Base-by-base conservation (phyloP, 2,888 invertebrate species). In the Sarcophaga subvicina region DNA sequence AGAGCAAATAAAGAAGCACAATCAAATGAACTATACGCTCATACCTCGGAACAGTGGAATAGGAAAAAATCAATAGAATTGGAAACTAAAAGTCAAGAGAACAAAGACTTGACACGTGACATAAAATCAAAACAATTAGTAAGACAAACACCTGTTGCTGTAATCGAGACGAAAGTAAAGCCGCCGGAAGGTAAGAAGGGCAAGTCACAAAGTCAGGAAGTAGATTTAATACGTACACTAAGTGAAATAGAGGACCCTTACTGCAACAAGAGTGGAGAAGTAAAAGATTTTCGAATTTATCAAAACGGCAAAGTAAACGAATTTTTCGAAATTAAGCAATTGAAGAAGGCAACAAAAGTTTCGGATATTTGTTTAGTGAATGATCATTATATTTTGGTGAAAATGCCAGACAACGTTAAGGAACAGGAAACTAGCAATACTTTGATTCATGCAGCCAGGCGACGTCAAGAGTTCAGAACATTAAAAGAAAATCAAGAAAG, bases 331-430 rank as follows among this genome's bases (percentile, higher is more conserved):
- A 88, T 88, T 2, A 67, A 85, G 14, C 63, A 25, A 4, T 27
- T 37, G n/a, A 47, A 72, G 11, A 63, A 37, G 6, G 88, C 90
- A 20, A 72, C 90, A 11, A 90, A 89, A 62, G 89, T 93, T 0
- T 91, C 93, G 8, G 92, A 93, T 86, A 90, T 92, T 62, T 92
- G 91, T 73, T 85, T 92, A 37, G 89, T 92, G 79, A 93, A 93
- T 81, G 92, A 93, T 89, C 90, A 93, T 81, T 92, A 89, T 49
- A 93, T 92, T n/a, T 88, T 93, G 80, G 92, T 93, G 12, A 92
- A 93, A 83, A 91, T 92, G 89, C 91, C 93, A 0, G 88, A 63
- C 12, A 81, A 86, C 6, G 37, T 79, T n/a, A 14, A 62, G 2
- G 20, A 78, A 20, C 25, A 14, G 20, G 80, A 67, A 72, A 62